Evolutionary conservation across 1,140 invertebrate species (phyloP), one percentile per base, ranked within the genome.

Genomic region (Wasmannia auropunctata): DNA sequence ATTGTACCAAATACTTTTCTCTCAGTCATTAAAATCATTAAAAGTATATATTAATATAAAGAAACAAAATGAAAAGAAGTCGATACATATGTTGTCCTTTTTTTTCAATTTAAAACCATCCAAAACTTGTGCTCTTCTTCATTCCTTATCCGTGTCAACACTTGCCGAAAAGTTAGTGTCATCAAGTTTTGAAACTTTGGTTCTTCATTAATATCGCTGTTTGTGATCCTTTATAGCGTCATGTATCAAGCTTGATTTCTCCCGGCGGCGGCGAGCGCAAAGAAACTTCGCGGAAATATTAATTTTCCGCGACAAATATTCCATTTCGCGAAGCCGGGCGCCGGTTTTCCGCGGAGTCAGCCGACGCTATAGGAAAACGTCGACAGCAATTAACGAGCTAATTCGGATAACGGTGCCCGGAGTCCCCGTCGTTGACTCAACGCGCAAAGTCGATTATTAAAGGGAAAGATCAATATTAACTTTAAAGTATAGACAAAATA

Each of bases 211-310:
- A 74, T 83, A 74, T 46, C 14, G 40, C n/a, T 58, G 16, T 83
- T 83, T 83, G 76, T 25, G 37, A 56, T 34, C 2, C 19, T 31
- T 22, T 58, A n/a, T n/a, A 43, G 37, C 14, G 22, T 25, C 28
- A 51, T 83, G 51, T 58, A 43, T 43, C 67, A 72, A 58, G 19
- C n/a, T n/a, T 46, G 79, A 83, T 88, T 86, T 63, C 51, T 56
- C 37, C n/a, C 28, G 46, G n/a, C 31, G 46, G n/a, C 31, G n/a
- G 14, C 31, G 14, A 67, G 63, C 3, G 49, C 49, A 63, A 70
- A 11, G 54, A 34, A 86, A 89, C 81, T 86, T 75, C 11, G 11
- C 8, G 14, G 25, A 80, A 80, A 84, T 75, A 88, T 88, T 75
- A 80, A 72, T 60, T 58, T 31, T 72, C 11, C 22, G 67, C 51